Evolutionary conservation across 1,140 invertebrate genomes (phyloP).

Genomic region (Paracyclopina nana): DNA sequence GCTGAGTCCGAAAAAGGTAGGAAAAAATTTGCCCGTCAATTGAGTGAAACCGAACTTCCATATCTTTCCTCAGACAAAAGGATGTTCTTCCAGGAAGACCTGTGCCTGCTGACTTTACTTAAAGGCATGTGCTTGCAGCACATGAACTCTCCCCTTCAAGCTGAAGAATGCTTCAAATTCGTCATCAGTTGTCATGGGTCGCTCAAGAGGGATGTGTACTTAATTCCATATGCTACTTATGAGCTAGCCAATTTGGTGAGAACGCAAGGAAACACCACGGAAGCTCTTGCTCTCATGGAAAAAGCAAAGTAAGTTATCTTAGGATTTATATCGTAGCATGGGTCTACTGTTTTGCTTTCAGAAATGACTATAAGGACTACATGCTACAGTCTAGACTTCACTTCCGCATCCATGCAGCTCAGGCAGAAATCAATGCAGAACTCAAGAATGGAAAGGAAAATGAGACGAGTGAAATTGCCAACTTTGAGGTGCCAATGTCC

Average conservation of each 20-base stretch:
- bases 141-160: constrained; percentile 44
- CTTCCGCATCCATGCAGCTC: constrained; percentile 66
- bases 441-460: too few relatives aligned
- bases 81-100: constrained; percentile 47
- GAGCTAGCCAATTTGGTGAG: constrained; percentile 61
- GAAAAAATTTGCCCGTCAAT: not conserved
- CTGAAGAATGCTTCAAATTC: constrained; percentile 49
- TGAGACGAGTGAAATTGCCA: too few relatives aligned
- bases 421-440: constrained; percentile 34
- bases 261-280: constrained; percentile 39
- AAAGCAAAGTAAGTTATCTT: constrained; percentile 50
- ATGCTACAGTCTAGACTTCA: constrained; percentile 71
- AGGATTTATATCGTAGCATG: not conserved
- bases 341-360: constrained; percentile 28
- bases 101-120: constrained; percentile 48
- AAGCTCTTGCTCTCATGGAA: constrained; percentile 50
- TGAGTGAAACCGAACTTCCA: constrained; percentile 26
- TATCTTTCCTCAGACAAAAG: constrained; percentile 26
- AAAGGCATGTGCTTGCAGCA: constrained; percentile 63
- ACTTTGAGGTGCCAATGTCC: too few relatives aligned
- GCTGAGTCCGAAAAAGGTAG: constrained; percentile 22
- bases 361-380: constrained; percentile 72
- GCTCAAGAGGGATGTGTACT: constrained; percentile 59
- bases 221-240: constrained; percentile 64
- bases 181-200: constrained; percentile 48